These are phyloP conservation scores for Typhlomys cinereus DNA, from an alignment of 2,113 vertebrate species.

Conservation along the genomic window DNA sequence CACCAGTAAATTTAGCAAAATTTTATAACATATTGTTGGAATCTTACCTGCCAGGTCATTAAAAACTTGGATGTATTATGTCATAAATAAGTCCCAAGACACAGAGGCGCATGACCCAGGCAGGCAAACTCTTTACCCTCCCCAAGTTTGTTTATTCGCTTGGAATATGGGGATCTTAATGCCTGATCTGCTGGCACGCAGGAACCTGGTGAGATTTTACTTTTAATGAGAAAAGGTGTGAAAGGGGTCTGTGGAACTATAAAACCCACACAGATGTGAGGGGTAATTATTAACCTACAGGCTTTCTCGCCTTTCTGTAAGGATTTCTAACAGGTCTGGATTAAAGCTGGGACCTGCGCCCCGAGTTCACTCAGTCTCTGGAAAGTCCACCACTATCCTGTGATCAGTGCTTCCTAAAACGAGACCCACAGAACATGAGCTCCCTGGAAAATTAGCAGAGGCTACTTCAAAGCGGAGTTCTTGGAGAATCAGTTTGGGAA, in stretches of 20 bases:
- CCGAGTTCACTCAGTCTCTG: constrained; percentile 18
- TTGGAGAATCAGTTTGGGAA: background rate
- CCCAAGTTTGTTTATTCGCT: constrained; percentile 39
- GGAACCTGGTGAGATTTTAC: constrained; percentile 53
- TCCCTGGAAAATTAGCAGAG: background rate
- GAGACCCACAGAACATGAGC: background rate
- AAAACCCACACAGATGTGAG: constrained; percentile 62
- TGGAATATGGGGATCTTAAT: constrained; percentile 49
- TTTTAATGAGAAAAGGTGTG: constrained; percentile 63
- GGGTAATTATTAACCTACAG: constrained; percentile 46
- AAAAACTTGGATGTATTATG: background rate
- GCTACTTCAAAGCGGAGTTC: background rate
- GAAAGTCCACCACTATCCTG: constrained; percentile 1
- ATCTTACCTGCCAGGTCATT: background rate
- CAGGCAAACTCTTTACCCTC: constrained; percentile 45
- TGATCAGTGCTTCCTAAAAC: constrained; percentile 17
- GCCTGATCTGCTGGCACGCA: background rate
- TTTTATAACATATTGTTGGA: background rate
- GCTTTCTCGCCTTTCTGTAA: constrained; percentile 57
- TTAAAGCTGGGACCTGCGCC: constrained; percentile 22
- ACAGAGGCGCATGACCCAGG: background rate
- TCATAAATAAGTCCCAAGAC: constrained; percentile 29
- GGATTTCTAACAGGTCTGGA: constrained; percentile 10
- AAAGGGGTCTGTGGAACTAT: constrained; percentile 39
- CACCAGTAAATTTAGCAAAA: background rate